Base-by-base conservation (phyloP, 2,888 invertebrate genomes). In the Siphlonurus alternatus region DNA sequence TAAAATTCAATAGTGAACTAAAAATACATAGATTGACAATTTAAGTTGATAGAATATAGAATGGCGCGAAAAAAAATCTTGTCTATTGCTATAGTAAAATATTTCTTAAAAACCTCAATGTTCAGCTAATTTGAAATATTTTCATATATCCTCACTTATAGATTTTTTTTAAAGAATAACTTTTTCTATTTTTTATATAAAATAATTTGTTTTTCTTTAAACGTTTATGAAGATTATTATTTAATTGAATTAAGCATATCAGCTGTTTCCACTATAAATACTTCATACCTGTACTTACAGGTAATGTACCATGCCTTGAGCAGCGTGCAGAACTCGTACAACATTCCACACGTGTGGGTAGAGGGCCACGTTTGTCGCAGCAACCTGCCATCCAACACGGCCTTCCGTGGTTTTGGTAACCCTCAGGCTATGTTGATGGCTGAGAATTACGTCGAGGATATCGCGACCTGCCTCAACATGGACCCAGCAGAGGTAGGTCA, bases 341-440 rank as follows among this genome's bases (percentile, higher is more conserved):
- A 70, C 66, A 67, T 78, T 63, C 73, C 72, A 18, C 73, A 76
- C 66, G 69, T 75, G 1, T 70, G 71, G 24, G 69, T 75, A 1
- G 70, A 70, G 25, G 73, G 75, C 1, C 67, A 67, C n/a, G 74
- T 75, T 64, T 79, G 79, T 69, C 73, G 71, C 65, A 80, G 80
- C 2, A 79, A 80, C 70, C 66, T 74, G 7, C 73, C 78, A 0
- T 76, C 77, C 1, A 77, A 77, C 69, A 80, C 79, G 0, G 79
- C 79, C 1, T 79, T 78, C 70, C 69, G 79, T 25, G 75, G 74
- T 25, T 76, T 76, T 67, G 76, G 77, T 5, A 73, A 72, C 2
- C 76, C 76, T 0, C 77, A 77, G 67, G 75, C 72, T 22, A 73
- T 76, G 73, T 71, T 76, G 66, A 71, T 74, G 22, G 71, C 71